These are phyloP conservation scores for Theocolax elegans DNA, from an alignment of 1,140 invertebrate species.

Conservation along the genomic window DNA sequence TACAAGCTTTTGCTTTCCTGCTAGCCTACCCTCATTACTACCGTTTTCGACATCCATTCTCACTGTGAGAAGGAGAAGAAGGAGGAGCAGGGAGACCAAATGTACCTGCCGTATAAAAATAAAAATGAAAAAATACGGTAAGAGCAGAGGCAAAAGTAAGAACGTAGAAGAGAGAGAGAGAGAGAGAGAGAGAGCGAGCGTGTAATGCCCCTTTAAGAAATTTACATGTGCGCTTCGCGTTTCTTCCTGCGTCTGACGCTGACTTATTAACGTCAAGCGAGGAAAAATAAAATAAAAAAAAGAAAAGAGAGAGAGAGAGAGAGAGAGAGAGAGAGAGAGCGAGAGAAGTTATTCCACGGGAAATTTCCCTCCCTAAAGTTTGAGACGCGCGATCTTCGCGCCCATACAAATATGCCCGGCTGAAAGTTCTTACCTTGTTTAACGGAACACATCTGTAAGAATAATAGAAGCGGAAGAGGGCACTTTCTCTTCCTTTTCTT, in stretches of 20 bases:
- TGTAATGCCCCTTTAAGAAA: conserved; percentile 20
- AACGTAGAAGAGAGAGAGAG: background rate
- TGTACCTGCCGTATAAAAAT: conserved; percentile 1
- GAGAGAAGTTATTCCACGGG: conserved; percentile 2
- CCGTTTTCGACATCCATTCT: conserved; percentile 27
- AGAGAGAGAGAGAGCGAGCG: background rate
- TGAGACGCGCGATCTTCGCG: conserved; percentile 6
- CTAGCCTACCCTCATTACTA: conserved; percentile 24
- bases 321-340: too few species aligned
- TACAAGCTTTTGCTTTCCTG: conserved; percentile 30
- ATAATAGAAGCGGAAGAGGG: conserved; percentile 5
- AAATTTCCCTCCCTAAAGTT: background rate
- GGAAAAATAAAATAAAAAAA: too few species aligned
- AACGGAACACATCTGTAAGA: conserved; percentile 7
- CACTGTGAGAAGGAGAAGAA: background rate
- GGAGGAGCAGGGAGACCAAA: background rate
- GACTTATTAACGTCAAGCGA: conserved; percentile 44
- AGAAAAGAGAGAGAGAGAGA: too few species aligned
- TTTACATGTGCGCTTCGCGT: conserved; percentile 12
- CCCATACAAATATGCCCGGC: conserved; percentile 22
- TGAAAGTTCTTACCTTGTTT: conserved; percentile 32
- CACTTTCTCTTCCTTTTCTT: background rate
- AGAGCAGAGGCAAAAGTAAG: background rate
- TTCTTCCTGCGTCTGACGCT: conserved; percentile 7
- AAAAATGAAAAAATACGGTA: background rate